Evolutionary conservation across 2,113 vertebrate genomes (phyloP).

Genomic region (Rhinichthys klamathensis): DNA sequence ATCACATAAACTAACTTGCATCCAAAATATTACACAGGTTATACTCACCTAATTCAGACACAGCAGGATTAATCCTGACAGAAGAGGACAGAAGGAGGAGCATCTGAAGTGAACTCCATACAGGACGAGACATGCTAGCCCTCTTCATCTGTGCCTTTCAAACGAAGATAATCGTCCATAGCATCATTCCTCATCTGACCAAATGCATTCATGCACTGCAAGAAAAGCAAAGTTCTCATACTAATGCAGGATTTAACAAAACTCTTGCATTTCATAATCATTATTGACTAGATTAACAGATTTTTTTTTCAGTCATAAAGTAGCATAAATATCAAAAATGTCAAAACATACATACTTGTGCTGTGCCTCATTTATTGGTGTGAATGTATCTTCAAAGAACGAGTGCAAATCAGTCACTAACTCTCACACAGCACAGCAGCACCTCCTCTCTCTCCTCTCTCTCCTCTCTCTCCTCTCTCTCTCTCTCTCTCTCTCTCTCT

Average conservation of each 20-base stretch:
- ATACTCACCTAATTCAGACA: slow-evolving; percentile 69
- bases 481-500: slow-evolving; percentile 36
- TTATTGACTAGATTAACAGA: neutral
- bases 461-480: too few species aligned
- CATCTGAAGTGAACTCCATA: slow-evolving; percentile 65
- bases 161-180: slow-evolving; percentile 51
- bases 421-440: neutral
- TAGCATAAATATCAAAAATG: neutral
- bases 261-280: neutral
- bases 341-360: neutral
- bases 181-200: slow-evolving; percentile 63
- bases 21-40: neutral
- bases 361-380: neutral
- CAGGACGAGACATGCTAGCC: slow-evolving; percentile 65
- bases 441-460: neutral
- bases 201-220: slow-evolving; percentile 48
- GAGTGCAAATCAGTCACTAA: neutral
- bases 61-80: slow-evolving; percentile 46
- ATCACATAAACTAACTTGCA: neutral
- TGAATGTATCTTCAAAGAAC: neutral
- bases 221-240: neutral
- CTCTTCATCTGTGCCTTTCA: slow-evolving; percentile 43
- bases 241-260: neutral
- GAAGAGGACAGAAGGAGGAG: slow-evolving; percentile 64
- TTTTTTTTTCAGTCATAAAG: neutral